Base-by-base conservation (phyloP, 2,797 vertebrate genomes). In the Amniataba percoides region DNA sequence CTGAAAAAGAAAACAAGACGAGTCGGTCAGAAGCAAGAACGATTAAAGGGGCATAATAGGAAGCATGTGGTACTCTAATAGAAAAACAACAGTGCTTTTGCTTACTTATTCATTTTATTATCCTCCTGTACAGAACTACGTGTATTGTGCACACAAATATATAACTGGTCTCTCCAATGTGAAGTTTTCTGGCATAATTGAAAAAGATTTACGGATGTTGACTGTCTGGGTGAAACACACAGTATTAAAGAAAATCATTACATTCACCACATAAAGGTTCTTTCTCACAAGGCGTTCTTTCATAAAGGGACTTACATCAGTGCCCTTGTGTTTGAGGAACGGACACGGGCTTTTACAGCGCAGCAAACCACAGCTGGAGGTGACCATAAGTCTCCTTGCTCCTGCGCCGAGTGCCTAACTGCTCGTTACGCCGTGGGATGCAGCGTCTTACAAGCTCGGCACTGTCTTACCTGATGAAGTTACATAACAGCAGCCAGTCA, bases 401-500 rank as follows among this genome's bases (percentile, higher is more conserved):
- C 46, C 76, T 62, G 67, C 10, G 12, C 71, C 51, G 66, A 84
- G 66, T 64, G 73, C 75, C 65, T 40, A 69, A 78, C 75, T 71
- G 59, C 78, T 87, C 77, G 73, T 91, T 89, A 93, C 76, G 3
- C 83, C n/a, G 68, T 78, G 61, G 83, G 83, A 78, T 71, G 86
- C 70, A 19, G 16, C 14, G 71, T 77, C 80, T 77, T 86, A 88
- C 83, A 82, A 85, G 83, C 67, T 68, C 51, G 18, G 25, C 53
- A 40, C 74, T 75, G 85, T 90, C 81, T 71, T 81, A 91, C 83
- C 77, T 84, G 88, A 87, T 62, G 52, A 73, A 61, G 81, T 91
- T 88, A 79, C 31, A 51, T 70, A 91, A 89, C 80, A 40, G 68
- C 70, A 51, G 70, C 79, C 70, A 57, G 78, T 85, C 69, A 63